Percentiles rank a stretch among this genome's conserved stretches.
Conservation (phyloP, 1,140 invertebrate species). For the Saxidomus purpurata region DNA sequence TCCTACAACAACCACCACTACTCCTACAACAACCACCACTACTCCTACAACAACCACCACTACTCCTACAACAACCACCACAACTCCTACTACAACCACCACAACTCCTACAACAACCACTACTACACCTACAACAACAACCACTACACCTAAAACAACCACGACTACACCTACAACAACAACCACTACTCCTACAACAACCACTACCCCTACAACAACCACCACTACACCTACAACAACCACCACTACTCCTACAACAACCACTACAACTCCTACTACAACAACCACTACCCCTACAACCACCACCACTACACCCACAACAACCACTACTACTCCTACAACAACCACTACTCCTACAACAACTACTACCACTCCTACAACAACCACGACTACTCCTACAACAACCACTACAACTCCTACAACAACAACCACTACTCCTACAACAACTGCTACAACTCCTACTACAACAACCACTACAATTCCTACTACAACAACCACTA, state of each 20-base stretch:
- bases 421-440: background rate
- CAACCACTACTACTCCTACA: background rate
- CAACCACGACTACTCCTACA: background rate
- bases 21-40: background rate
- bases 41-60: background rate
- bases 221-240: background rate
- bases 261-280: background rate
- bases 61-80: background rate
- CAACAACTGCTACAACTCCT: constrained; percentile 18
- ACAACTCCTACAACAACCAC: background rate
- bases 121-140: background rate
- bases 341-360: background rate
- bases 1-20: background rate
- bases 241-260: background rate
- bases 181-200: background rate
- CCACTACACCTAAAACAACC: background rate
- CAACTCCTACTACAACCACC: background rate
- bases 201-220: background rate
- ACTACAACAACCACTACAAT: constrained; percentile 11
- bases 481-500: constrained; percentile 14
- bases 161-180: background rate
- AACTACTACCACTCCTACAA: background rate
- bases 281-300: background rate
- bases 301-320: background rate
- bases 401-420: constrained; percentile 21